Evolutionary conservation across 2,113 vertebrate genomes (phyloP), one percentile per base, ranked within the genome.

Genomic region (Psilopogon haemacephalus): DNA sequence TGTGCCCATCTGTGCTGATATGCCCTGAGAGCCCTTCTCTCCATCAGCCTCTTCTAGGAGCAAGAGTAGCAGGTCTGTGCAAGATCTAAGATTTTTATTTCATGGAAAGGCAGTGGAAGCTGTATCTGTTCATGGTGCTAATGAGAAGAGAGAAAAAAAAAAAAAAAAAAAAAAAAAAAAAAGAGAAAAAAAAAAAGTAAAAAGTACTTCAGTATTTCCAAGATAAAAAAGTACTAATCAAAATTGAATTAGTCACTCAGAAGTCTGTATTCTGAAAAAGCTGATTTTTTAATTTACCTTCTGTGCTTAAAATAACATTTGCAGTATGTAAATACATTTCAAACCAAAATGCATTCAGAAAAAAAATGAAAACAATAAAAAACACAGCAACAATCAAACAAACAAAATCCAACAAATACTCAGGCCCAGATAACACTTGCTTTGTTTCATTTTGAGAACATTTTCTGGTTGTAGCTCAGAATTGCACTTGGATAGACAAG

Each of bases 1-100:
- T 84, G 48, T 44, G 90, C 91, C 82, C 84, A 87, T 82, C 71
- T 89, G 82, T 85, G 67, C 33, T 82, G 54, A 48, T 23, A 48
- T 28, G 27, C 32, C 81, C 89, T 79, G 35, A 87, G 71, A 76
- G 23, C 12, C 28, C 9, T 54, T 62, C 54, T 21, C 40, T 81
- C 55, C 4, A 0, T 87, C 35, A 92, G 7, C 16, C 68, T 50
- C 69, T 75, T 89, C 55, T 83, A 83, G 75, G 40, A 93, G 56
- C 54, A 87, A 40, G n/a, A 44, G 9, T 21, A 82, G 40, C 48
- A 70, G 21, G 26, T 12, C 7, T 69, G 8, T 62, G 26, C 23
- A 58, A 69, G 40, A 74, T 23, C 46, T 33, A 28, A 23, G n/a
- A 42, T n/a, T 81, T 86, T 67, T 74, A 64, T 75, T 73, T 64